Evolutionary conservation across 2,797 vertebrate genomes (phyloP).

Genomic region (Spondyliosoma cantharus): DNA sequence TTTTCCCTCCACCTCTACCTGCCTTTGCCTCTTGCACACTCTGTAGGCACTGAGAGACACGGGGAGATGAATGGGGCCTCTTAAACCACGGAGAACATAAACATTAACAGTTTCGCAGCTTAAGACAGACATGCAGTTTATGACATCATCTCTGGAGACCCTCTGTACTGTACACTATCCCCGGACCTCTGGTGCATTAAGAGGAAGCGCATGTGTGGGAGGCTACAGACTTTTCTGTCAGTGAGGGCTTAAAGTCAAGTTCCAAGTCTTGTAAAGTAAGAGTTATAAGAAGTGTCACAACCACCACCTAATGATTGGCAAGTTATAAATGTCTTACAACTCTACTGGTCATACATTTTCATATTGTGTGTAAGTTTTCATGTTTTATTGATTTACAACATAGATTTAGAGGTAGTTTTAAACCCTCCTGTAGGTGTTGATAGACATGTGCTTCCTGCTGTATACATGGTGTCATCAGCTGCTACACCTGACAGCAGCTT

Average conservation of each 20-base stretch:
- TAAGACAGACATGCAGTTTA: constrained; percentile 60
- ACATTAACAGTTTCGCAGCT: constrained; percentile 63
- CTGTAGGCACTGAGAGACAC: constrained; percentile 56
- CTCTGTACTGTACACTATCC: constrained; percentile 33
- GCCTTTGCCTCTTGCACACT: constrained; percentile 54
- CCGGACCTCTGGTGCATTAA: constrained; percentile 31
- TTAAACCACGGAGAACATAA: constrained; percentile 65
- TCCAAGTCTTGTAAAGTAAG: constrained; percentile 36
- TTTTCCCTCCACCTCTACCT: constrained; percentile 45
- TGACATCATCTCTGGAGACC: constrained; percentile 56
- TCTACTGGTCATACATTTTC: neutral
- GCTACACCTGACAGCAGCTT: no score
- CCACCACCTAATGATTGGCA: constrained; percentile 19
- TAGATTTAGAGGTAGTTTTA: neutral
- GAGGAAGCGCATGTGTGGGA: constrained; percentile 34
- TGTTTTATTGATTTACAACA: neutral
- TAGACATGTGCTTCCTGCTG: no score
- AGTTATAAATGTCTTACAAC: neutral
- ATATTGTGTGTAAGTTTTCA: neutral
- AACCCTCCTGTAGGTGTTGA: no score
- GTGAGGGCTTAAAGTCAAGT: constrained; percentile 20
- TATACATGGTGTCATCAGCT: no score
- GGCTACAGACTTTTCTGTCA: constrained; percentile 24
- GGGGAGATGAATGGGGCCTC: constrained; percentile 65
- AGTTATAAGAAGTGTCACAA: constrained; percentile 17